These are phyloP conservation scores for Heteractis magnifica DNA, from an alignment of 92 coral and sea anemone species.

Conservation along the genomic window DNA sequence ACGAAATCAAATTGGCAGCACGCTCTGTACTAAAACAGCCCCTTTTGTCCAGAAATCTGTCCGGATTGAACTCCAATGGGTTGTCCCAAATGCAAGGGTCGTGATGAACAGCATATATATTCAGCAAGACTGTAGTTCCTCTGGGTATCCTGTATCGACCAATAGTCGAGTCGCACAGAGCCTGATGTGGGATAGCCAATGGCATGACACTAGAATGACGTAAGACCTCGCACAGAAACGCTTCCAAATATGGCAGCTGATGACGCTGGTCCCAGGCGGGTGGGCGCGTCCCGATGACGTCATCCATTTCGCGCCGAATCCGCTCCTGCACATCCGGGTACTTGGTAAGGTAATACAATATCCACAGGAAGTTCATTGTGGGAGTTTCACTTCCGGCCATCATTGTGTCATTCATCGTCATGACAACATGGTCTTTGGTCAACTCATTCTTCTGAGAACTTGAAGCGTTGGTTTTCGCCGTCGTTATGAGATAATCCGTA, in stretches of 20 bases:
- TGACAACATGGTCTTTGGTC: slow-evolving; percentile 61
- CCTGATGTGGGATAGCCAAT: slow-evolving; percentile 59
- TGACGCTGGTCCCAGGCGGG: slow-evolving; percentile 50
- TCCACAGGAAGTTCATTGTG: slow-evolving; percentile 66
- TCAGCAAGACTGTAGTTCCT: slow-evolving; percentile 68
- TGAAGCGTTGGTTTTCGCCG: neutral
- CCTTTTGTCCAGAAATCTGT: slow-evolving; percentile 69
- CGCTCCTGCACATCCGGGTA: slow-evolving; percentile 68
- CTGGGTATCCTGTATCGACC: slow-evolving; percentile 58
- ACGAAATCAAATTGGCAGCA: slow-evolving; percentile 28
- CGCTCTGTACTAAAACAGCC: slow-evolving; percentile 31
- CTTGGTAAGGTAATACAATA: slow-evolving; percentile 51
- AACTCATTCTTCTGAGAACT: neutral
- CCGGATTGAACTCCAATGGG: slow-evolving; percentile 72
- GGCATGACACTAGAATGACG: slow-evolving; percentile 51
- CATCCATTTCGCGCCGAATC: slow-evolving; percentile 57
- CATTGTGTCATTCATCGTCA: slow-evolving; percentile 62
- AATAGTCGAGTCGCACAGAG: slow-evolving; percentile 49
- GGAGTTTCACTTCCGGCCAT: slow-evolving; percentile 76
- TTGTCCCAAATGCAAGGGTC: slow-evolving; percentile 67
- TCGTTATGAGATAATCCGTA: slow-evolving; percentile 23
- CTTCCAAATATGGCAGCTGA: slow-evolving; percentile 62
- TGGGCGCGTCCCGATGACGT: slow-evolving; percentile 52
- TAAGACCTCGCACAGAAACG: slow-evolving; percentile 50
- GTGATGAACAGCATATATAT: slow-evolving; percentile 82